Conservation (phyloP, 2,888 invertebrate species). For the Amphipoea lucens region DNA sequence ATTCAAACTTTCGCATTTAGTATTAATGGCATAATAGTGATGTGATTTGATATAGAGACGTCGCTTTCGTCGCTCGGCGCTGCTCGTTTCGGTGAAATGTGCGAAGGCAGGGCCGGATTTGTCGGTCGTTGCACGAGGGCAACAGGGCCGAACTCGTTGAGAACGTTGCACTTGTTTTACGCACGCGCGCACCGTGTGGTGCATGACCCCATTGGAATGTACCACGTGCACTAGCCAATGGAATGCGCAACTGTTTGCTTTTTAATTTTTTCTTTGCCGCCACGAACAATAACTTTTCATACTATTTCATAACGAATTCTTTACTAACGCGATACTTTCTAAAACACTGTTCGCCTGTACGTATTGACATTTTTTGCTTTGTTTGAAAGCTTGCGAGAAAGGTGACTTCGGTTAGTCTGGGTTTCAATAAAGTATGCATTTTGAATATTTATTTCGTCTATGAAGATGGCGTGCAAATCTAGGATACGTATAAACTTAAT, state of each 20-base stretch:
- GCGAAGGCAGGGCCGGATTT: slow-evolving; percentile 69
- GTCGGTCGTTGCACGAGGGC: slow-evolving; percentile 78
- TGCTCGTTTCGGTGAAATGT: slow-evolving; percentile 65
- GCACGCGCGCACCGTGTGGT: slow-evolving; percentile 86
- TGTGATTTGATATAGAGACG: slow-evolving; percentile 38
- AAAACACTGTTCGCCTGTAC: slow-evolving; percentile 77
- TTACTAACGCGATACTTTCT: slow-evolving; percentile 82
- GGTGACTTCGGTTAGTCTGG: slow-evolving; percentile 63
- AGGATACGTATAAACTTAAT: slow-evolving; percentile 43
- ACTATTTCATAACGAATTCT: slow-evolving; percentile 88
- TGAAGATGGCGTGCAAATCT: slow-evolving; percentile 34
- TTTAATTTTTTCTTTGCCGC: slow-evolving; percentile 84
- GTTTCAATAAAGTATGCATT: slow-evolving; percentile 56
- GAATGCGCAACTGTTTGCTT: slow-evolving; percentile 90
- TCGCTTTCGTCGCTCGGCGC: slow-evolving; percentile 40
- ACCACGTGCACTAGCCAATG: slow-evolving; percentile 89
- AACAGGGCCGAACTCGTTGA: slow-evolving; percentile 68
- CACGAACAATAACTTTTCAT: slow-evolving; percentile 88
- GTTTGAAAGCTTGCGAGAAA: slow-evolving; percentile 71
- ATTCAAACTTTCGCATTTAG: slow-evolving; percentile 57
- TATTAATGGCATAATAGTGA: slow-evolving; percentile 41
- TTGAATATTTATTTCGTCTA: slow-evolving; percentile 45
- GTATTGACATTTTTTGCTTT: slow-evolving; percentile 77
- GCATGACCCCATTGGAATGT: slow-evolving; percentile 89
- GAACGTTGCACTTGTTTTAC: slow-evolving; percentile 87